phyloP scores from a whole-genome alignment of 2,888 invertebrate species.

The Muschampia plurimacula region DNA sequence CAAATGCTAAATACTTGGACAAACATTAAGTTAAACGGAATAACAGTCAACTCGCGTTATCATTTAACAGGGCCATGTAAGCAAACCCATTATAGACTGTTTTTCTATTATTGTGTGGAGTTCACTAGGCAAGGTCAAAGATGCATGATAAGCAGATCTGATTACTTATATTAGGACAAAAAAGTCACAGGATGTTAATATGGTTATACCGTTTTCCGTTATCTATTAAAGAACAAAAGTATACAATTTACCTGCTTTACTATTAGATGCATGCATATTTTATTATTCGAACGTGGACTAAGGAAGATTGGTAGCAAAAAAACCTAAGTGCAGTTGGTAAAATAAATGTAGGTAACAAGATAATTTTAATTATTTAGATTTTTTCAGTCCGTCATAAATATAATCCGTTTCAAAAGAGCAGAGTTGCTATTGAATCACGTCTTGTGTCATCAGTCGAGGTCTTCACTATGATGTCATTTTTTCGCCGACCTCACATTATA shows the following conservation, averaged over 20 bases:
- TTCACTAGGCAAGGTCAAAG: constrained; percentile 52
- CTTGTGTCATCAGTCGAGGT: constrained; percentile 72
- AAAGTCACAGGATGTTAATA: not conserved
- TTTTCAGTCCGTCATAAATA: not conserved
- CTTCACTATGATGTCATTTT: constrained; percentile 71
- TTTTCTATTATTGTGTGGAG: constrained; percentile 45
- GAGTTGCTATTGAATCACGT: constrained; percentile 61
- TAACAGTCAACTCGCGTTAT: constrained; percentile 62
- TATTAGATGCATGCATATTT: not conserved
- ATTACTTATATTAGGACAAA: not conserved
- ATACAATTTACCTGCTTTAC: not conserved
- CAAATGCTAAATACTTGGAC: constrained; percentile 69
- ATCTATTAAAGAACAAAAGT: not conserved
- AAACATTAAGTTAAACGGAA: constrained; percentile 63
- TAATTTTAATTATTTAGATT: not conserved
- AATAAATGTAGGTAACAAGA: not conserved
- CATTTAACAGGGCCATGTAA: constrained; percentile 54
- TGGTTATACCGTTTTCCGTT: not conserved
- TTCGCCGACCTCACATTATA: constrained; percentile 61
- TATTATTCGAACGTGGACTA: not conserved
- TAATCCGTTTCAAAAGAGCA: constrained; percentile 33
- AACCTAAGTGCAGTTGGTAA: not conserved
- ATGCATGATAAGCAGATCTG: constrained; percentile 18
- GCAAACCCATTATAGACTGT: constrained; percentile 41
- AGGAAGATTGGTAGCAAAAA: not conserved